These are phyloP conservation scores for Heterodera carotae DNA, from an alignment of 1,140 invertebrate genomes.

Conservation along the genomic window DNA sequence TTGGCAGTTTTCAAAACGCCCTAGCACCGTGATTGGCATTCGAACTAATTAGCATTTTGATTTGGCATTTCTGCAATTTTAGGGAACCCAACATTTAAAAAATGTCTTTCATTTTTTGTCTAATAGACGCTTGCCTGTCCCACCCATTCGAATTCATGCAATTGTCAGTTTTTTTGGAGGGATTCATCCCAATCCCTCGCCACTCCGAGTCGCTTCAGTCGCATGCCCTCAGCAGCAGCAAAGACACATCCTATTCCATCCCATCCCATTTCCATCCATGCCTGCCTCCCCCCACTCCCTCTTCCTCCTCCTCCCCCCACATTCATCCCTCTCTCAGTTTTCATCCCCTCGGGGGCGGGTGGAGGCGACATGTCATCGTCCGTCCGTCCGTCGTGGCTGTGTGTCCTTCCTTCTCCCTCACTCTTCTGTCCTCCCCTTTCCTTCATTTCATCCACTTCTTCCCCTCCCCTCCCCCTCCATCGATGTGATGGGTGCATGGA, in stretches of 20 bases:
- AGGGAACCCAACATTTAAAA: too few species aligned
- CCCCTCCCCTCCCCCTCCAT: neutral
- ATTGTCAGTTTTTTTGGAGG: too few species aligned
- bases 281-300: neutral
- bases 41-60: too few species aligned
- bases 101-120: too few species aligned
- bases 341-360: neutral
- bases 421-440: neutral
- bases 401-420: neutral
- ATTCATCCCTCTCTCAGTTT: constrained; percentile 8
- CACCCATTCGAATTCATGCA: too few species aligned
- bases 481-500: neutral
- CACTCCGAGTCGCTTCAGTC: too few species aligned
- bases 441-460: neutral
- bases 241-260: neutral
- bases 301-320: neutral
- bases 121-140: too few species aligned
- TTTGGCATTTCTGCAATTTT: too few species aligned
- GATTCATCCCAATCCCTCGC: too few species aligned
- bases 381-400: too few species aligned
- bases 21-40: too few species aligned
- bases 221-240: neutral
- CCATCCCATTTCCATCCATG: neutral
- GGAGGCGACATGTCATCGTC: neutral
- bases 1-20: too few species aligned